A percentile compares a stretch with the other conserved stretches of the same genome.
Conservation (phyloP, 2,113 vertebrate genomes). For the Proteles cristata region DNA sequence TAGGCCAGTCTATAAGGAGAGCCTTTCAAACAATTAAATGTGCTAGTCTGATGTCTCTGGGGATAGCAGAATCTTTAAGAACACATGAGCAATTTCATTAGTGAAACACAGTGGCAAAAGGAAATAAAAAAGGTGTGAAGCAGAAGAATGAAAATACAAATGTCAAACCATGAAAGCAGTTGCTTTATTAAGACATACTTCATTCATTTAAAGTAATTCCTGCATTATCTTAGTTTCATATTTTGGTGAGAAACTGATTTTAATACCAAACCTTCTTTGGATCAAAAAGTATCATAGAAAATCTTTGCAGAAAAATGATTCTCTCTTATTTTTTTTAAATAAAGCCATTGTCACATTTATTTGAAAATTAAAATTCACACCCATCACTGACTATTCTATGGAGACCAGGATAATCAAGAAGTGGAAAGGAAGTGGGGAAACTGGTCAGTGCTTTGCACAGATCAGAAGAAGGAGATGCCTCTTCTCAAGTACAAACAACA, state of each 20-base stretch:
- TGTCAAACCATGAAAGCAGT: not conserved
- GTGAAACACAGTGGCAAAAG: not conserved
- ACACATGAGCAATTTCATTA: not conserved
- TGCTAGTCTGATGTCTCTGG: not conserved
- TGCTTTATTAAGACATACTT: not conserved
- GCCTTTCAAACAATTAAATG: conserved; percentile 14
- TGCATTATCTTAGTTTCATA: not conserved
- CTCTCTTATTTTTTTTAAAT: not conserved
- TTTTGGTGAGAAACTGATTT: not conserved
- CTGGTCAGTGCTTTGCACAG: not conserved
- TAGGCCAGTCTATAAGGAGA: conserved; percentile 13
- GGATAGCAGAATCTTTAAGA: not conserved
- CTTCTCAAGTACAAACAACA: not conserved
- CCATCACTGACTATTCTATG: not conserved
- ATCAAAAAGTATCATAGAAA: not conserved
- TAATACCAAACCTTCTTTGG: not conserved
- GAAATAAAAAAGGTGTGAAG: not conserved
- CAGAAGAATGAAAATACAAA: not conserved
- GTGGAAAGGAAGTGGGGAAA: not conserved
- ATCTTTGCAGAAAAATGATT: not conserved
- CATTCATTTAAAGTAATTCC: not conserved
- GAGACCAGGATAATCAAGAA: not conserved
- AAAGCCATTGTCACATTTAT: not conserved
- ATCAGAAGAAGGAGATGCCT: fast-evolving
- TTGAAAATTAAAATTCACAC: not conserved